Percentiles rank a stretch among this genome's conserved stretches.
Evolutionary conservation across 2,888 invertebrate genomes (phyloP).

Genomic region (Cepaea hortensis): DNA sequence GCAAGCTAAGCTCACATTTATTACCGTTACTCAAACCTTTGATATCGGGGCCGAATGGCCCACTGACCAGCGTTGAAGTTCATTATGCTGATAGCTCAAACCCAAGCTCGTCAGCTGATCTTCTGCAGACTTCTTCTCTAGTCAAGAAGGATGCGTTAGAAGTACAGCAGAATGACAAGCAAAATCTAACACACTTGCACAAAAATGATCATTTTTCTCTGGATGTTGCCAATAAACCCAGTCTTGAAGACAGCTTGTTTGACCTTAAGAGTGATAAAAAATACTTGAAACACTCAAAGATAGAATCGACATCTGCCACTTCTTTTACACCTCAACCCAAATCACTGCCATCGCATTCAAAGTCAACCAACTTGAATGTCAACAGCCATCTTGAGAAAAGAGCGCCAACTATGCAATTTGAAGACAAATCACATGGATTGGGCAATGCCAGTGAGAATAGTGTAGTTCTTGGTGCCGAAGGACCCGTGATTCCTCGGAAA

Average conservation of each 20-base stretch:
- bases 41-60: constrained; percentile 50
- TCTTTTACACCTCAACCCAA: neutral
- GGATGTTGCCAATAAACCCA: neutral
- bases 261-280: neutral
- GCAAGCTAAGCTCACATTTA: constrained; percentile 1
- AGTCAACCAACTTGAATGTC: neutral
- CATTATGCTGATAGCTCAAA: constrained; percentile 65
- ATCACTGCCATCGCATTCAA: constrained; percentile 20
- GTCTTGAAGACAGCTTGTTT: neutral
- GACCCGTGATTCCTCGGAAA: neutral
- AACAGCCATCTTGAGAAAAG: constrained; percentile 28
- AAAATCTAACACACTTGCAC: neutral
- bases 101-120: constrained; percentile 64
- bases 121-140: constrained; percentile 9
- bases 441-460: constrained; percentile 25
- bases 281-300: neutral
- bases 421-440: constrained; percentile 29
- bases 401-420: constrained; percentile 53
- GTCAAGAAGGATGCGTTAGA: neutral
- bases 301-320: neutral
- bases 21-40: constrained; percentile 24
- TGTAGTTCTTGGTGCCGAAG: constrained; percentile 20
- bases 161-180: neutral
- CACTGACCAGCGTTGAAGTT: constrained; percentile 57
- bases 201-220: neutral